These are phyloP conservation scores for Catocala fraxini DNA, from an alignment of 2,888 invertebrate species.

Conservation along the genomic window DNA sequence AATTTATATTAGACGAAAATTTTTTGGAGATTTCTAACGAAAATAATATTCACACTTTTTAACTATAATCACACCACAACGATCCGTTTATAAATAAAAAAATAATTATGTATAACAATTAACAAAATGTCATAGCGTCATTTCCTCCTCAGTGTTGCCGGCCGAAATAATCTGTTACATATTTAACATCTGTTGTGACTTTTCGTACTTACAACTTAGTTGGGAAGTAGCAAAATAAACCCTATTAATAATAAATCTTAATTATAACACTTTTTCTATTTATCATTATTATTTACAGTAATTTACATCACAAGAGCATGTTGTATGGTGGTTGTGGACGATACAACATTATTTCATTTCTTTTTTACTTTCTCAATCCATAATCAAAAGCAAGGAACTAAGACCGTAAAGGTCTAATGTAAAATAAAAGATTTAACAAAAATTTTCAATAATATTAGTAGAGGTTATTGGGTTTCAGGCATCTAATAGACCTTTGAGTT, in stretches of 20 bases:
- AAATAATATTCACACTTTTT: conserved; percentile 45
- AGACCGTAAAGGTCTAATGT: background rate
- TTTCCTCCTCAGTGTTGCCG: conserved; percentile 62
- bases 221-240: conserved; percentile 60
- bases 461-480: background rate
- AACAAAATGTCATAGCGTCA: conserved; percentile 75
- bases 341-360: conserved; percentile 45
- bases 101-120: conserved; percentile 70
- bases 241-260: conserved; percentile 72
- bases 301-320: conserved; percentile 84
- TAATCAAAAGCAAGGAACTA: conserved; percentile 69
- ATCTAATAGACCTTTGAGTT: background rate
- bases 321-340: conserved; percentile 65
- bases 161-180: conserved; percentile 51
- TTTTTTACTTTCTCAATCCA: conserved; percentile 41
- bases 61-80: conserved; percentile 76
- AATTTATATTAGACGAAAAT: conserved; percentile 39
- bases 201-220: conserved; percentile 77
- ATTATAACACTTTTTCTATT: conserved; percentile 67
- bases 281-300: conserved; percentile 77
- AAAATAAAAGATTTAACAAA: too few species aligned
- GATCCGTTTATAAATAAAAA: conserved; percentile 74
- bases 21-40: conserved; percentile 47
- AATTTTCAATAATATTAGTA: too few species aligned
- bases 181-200: conserved; percentile 59